Percentiles rank a stretch among this genome's conserved stretches.
phyloP scores from a whole-genome alignment of 2,888 invertebrate genomes.

The Torymus aiolomorphi region DNA sequence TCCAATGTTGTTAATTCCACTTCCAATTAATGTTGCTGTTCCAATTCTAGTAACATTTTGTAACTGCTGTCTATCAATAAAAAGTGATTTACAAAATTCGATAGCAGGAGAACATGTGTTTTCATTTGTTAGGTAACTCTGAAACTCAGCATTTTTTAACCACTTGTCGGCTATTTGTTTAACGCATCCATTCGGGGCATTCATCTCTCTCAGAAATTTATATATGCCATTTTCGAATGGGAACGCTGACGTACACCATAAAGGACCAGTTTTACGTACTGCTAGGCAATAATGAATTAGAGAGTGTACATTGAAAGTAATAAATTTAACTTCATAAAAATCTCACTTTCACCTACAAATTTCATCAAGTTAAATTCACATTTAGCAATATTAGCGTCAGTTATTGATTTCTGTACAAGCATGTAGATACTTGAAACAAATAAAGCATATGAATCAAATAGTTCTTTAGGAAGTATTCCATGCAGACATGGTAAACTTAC shows the following conservation, averaged over 20 bases:
- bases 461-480: constrained; percentile 19
- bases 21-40: constrained; percentile 5
- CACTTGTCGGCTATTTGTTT: constrained; percentile 10
- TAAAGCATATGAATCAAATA: not conserved
- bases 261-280: constrained; percentile 10
- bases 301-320: constrained; percentile 15
- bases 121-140: constrained; percentile 5
- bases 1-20: not conserved
- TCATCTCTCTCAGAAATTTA: constrained; percentile 7
- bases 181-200: constrained; percentile 21
- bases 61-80: not conserved
- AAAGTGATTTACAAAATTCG: not conserved
- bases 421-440: not conserved
- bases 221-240: constrained; percentile 29
- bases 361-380: constrained; percentile 10
- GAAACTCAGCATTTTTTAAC: constrained; percentile 6
- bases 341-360: constrained; percentile 16
- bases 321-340: not conserved
- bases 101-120: not conserved
- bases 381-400: not conserved
- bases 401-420: constrained; percentile 12
- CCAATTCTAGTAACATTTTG: not conserved
- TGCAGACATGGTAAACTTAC: constrained; percentile 20
- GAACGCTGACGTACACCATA: constrained; percentile 27
- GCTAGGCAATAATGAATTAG: constrained; percentile 25